Base-by-base conservation (phyloP, 2,113 vertebrate genomes). In the Illadopsis cleaveri region DNA sequence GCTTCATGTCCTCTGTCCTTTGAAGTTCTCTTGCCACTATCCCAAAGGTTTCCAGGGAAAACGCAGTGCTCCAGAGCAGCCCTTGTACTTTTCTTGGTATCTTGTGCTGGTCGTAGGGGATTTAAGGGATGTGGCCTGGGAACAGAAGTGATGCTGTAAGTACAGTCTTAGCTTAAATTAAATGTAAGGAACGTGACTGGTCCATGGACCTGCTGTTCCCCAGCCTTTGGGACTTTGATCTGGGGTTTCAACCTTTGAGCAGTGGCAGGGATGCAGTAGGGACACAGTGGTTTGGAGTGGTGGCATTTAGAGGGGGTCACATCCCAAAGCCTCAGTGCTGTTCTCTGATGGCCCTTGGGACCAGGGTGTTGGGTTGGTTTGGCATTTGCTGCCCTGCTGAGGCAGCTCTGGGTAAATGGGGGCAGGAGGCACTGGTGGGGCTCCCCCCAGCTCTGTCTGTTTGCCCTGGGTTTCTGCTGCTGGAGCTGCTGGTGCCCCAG, bases 161-260 rank as follows among this genome's bases (percentile, higher is more conserved):
- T 72, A 85, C 37, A 4, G 37, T 28, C 70, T 88, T 35, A 48
- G 71, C 61, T 93, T 90, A 76, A 94, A 45, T 79, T 56, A 56
- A 94, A 53, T 1, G 1, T n/a, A 17, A 73, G 42, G 53, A 68
- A 58, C 0, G 1, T 37, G 60, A 1, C 78, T 20, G 9, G 15
- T 69, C 56, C 38, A 13, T 3, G 48, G 22, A 2, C 4, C 57
- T 51, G 65, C 48, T 48, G 35, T 3, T 14, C 35, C 40, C 13
- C 5, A 68, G 9, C 25, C 30, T 72, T 56, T 30, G 53, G 57
- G 68, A 19, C 58, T 45, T 54, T 2, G 40, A 12, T 33, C 24
- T 23, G 11, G 54, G 42, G 16, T 40, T 84, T 65, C 45, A 4
- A 2, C 16, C 57, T 68, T 47, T 30, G 4, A 38, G 53, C 66